Base-by-base conservation (phyloP, 2,888 invertebrate species). In the Cosmopolites sordidus region DNA sequence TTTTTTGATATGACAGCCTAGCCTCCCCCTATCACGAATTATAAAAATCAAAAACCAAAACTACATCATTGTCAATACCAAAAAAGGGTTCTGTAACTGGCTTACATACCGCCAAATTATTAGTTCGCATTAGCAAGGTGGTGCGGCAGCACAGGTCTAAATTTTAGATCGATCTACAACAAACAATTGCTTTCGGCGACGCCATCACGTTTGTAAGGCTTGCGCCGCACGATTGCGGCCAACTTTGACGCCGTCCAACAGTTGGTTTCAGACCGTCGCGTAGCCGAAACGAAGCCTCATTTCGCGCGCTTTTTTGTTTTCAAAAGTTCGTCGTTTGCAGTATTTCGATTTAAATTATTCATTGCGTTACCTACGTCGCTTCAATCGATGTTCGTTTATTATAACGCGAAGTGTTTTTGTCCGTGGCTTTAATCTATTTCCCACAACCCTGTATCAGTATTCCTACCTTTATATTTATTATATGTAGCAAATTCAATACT, bases 211-310 rank as follows among this genome's bases (percentile, higher is more conserved):
- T 16, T 14, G 47, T 22, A 39, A 38, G 37, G 16, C 38, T 46
- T 46, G 47, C 16, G 47, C 47, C 1, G 27, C 40, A 27, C 39
- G 22, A 29, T 27, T 14, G 17, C n/a, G 29, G n/a, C 29, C 47
- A 27, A 47, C 47, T 3, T 39, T 40, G 47, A 40, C 40, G 47
- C 27, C 40, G 47, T 47, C 40, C 47, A 47, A 47, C 47, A 47
- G 47, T 47, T 47, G 47, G 47, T 47, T 47, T 47, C 22, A 47
- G 27, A 15, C 40, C 47, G 47, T 40, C 47, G 47, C 27, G 22
- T 27, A 29, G 15, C 27, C 40, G 22, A 15, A 38, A 16, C 22
- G 47, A 27, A 14, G 16, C 39, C 29, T 27, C 16, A 15, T 47
- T 47, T 47, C 47, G 47, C 47, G 47, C 47, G 40, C 40, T 47